Conservation (phyloP, 2,888 invertebrate species). For the Colostygia pectinataria region DNA sequence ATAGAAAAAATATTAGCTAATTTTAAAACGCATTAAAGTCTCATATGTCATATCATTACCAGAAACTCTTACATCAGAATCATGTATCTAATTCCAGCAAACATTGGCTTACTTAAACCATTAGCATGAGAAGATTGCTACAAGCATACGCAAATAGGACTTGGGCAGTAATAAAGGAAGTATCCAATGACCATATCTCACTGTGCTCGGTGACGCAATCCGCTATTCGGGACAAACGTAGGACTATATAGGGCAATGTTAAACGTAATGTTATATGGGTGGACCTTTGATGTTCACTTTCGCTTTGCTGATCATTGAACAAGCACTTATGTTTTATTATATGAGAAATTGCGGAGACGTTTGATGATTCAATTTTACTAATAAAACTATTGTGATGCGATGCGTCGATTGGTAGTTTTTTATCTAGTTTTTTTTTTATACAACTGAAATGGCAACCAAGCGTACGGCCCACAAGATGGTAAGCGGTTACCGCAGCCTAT, state of each 20-base stretch:
- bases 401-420: too few species aligned
- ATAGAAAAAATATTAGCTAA: too few species aligned
- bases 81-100: slow-evolving; percentile 17
- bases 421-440: too few species aligned
- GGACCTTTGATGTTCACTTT: slow-evolving; percentile 2
- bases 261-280: slow-evolving; percentile 7
- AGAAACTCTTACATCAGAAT: slow-evolving; percentile 2
- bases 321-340: not conserved
- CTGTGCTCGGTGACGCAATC: slow-evolving; percentile 46
- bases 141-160: slow-evolving; percentile 38
- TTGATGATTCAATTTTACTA: too few species aligned
- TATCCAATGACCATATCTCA: slow-evolving; percentile 57
- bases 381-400: too few species aligned
- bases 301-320: slow-evolving; percentile 1
- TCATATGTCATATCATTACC: too few species aligned
- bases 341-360: too few species aligned
- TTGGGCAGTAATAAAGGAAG: slow-evolving; percentile 45
- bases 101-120: slow-evolving; percentile 18
- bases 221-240: slow-evolving; percentile 25
- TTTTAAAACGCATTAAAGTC: too few species aligned
- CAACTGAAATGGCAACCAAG: too few species aligned
- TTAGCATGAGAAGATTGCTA: slow-evolving; percentile 28
- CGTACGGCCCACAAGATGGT: too few species aligned
- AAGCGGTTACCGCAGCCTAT: too few species aligned
- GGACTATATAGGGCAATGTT: slow-evolving; percentile 17